Percentiles rank a stretch among this genome's conserved stretches.
Evolutionary conservation across 1,140 invertebrate species (phyloP).

Genomic region (Tachypleus tridentatus): DNA sequence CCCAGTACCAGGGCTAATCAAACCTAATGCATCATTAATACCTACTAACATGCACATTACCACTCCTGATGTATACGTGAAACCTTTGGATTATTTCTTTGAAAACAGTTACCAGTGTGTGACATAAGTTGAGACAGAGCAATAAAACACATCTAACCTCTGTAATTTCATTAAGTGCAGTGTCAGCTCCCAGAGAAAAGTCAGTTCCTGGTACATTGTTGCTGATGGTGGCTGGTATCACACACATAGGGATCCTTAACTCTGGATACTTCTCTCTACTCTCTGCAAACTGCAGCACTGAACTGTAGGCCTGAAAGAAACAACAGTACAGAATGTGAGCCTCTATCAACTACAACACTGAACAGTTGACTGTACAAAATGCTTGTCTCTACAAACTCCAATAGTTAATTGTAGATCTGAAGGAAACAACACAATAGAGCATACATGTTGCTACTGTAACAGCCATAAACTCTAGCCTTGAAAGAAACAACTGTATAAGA

Average conservation of each 20-base stretch:
- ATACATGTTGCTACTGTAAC: too few species aligned
- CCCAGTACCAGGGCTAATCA: too few species aligned
- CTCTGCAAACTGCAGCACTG: slow-evolving; percentile 61
- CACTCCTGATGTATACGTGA: neutral
- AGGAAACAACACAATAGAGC: too few species aligned
- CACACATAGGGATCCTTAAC: slow-evolving; percentile 86
- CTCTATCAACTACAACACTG: too few species aligned
- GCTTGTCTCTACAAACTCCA: too few species aligned
- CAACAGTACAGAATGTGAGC: neutral
- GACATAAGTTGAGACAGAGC: neutral
- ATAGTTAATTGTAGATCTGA: too few species aligned
- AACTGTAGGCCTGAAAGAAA: slow-evolving; percentile 58
- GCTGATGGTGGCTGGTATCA: slow-evolving; percentile 95
- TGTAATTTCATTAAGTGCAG: slow-evolving; percentile 95
- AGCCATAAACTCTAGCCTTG: too few species aligned
- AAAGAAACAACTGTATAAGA: too few species aligned
- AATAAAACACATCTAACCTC: slow-evolving; percentile 44
- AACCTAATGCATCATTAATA: neutral
- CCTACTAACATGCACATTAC: neutral
- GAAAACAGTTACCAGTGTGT: neutral
- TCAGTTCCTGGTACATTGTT: slow-evolving; percentile 73
- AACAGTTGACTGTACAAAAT: too few species aligned
- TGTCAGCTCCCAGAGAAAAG: slow-evolving; percentile 93
- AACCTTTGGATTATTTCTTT: slow-evolving; percentile 1
- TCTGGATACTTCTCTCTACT: slow-evolving; percentile 62